These are phyloP conservation scores for Rhopalosiphum maidis DNA, from an alignment of 1,140 invertebrate genomes.

Conservation along the genomic window DNA sequence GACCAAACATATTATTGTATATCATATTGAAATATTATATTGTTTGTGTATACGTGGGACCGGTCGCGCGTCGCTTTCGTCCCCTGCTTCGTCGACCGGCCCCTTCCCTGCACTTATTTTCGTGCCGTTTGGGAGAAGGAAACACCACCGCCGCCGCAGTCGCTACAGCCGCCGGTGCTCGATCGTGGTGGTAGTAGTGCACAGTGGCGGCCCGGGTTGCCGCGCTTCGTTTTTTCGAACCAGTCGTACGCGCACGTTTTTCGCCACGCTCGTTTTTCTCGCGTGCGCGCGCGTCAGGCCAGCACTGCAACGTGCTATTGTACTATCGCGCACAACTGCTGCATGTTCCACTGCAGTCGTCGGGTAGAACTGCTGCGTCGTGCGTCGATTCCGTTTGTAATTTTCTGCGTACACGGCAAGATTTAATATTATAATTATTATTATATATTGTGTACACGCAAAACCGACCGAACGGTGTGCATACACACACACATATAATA, in stretches of 20 bases:
- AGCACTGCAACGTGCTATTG: background rate
- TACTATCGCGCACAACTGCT: background rate
- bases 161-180: background rate
- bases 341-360: background rate
- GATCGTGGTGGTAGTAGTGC: too few species aligned
- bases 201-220: background rate
- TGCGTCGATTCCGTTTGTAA: background rate
- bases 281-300: slow-evolving; percentile 23
- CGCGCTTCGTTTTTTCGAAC: slow-evolving; percentile 33
- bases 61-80: slow-evolving; percentile 24
- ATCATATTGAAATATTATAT: background rate
- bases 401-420: background rate
- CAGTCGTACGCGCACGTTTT: slow-evolving; percentile 56
- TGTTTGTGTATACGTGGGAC: slow-evolving; percentile 2
- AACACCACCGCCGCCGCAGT: background rate
- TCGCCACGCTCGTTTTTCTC: slow-evolving; percentile 49
- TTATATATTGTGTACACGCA: background rate
- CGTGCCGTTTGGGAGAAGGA: background rate
- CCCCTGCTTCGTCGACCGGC: background rate
- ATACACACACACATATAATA: background rate
- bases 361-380: background rate
- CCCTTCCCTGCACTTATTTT: background rate
- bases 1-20: background rate
- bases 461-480: background rate
- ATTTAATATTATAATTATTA: background rate